Evolutionary conservation across 2,888 invertebrate species (phyloP).

Genomic region (Drosophila helvetica): DNA sequence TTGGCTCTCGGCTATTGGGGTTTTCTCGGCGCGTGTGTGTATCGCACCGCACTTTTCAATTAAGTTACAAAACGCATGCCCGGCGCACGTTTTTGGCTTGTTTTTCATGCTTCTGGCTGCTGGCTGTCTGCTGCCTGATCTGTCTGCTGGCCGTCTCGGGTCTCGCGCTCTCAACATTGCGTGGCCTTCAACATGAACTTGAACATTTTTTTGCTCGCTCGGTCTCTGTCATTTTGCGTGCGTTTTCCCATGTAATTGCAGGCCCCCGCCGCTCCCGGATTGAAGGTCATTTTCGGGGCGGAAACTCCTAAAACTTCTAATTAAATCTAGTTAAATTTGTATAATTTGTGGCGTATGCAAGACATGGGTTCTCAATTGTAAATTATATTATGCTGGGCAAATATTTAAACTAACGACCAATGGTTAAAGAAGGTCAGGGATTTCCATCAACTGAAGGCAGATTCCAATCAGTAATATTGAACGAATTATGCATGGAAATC

Average conservation of each 20-base stretch:
- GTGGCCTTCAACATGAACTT: conserved; percentile 75
- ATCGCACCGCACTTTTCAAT: conserved; percentile 73
- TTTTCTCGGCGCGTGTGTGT: conserved; percentile 68
- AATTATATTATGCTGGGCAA: conserved; percentile 17
- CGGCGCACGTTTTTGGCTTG: conserved; percentile 65
- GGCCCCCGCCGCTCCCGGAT: conserved; percentile 18
- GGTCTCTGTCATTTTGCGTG: conserved; percentile 32
- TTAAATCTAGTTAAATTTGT: conserved; percentile 23
- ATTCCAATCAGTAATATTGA: conserved; percentile 28
- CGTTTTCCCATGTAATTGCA: conserved; percentile 62
- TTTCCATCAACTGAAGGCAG: conserved; percentile 5
- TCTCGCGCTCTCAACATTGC: conserved; percentile 46
- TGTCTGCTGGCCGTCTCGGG: conserved; percentile 45
- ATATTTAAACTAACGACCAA: background rate
- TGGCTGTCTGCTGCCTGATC: conserved; percentile 27
- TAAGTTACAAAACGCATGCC: conserved; percentile 76
- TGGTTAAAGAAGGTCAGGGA: background rate
- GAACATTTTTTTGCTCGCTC: conserved; percentile 52
- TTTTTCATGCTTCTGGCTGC: conserved; percentile 26
- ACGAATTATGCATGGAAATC: conserved; percentile 23
- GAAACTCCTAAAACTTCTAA: conserved; percentile 30
- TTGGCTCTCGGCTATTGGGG: conserved; percentile 15
- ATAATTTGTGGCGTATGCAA: conserved; percentile 15
- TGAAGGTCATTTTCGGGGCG: conserved; percentile 33
- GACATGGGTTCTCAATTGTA: background rate